A percentile compares a stretch with the other conserved stretches of the same genome.
These are phyloP conservation scores for Leptura quadrifasciata DNA, from an alignment of 2,888 invertebrate species.

Conservation along the genomic window DNA sequence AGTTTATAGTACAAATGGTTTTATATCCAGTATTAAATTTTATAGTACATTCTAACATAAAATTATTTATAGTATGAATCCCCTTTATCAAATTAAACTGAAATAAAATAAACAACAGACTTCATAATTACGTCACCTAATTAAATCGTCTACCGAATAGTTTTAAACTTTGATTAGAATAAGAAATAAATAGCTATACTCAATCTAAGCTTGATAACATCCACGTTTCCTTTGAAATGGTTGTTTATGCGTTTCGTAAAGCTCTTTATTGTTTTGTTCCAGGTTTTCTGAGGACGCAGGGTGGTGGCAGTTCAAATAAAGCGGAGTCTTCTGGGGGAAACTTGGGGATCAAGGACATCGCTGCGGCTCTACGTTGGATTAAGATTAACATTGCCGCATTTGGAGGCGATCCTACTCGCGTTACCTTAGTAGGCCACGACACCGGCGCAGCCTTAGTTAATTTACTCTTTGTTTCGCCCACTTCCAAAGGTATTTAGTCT, in stretches of 20 bases:
- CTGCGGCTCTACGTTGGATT: conserved; percentile 90
- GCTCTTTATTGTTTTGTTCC: conserved; percentile 58
- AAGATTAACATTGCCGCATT: conserved; percentile 89
- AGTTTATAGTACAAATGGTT: too few relatives aligned
- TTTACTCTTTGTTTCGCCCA: conserved; percentile 87
- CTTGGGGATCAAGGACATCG: conserved; percentile 88
- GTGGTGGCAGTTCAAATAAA: conserved; percentile 60
- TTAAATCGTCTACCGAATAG: conserved; percentile 15
- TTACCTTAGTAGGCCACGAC: conserved; percentile 90
- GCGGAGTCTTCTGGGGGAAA: conserved; percentile 77
- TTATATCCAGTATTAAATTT: background rate
- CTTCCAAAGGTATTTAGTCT: conserved; percentile 79
- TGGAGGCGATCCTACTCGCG: conserved; percentile 89
- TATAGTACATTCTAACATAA: background rate
- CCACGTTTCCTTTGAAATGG: conserved; percentile 27
- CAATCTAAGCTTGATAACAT: conserved; percentile 30
- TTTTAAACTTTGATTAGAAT: conserved; percentile 28
- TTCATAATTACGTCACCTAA: conserved; percentile 20
- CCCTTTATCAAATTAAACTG: background rate
- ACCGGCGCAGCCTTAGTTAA: conserved; percentile 91
- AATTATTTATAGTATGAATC: background rate
- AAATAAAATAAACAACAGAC: background rate
- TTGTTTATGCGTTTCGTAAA: conserved; percentile 38
- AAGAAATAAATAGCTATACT: conserved; percentile 26
- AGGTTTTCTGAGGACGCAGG: conserved; percentile 78